Conservation (phyloP, 2,888 invertebrate genomes). For the Nyleta sp. region DNA sequence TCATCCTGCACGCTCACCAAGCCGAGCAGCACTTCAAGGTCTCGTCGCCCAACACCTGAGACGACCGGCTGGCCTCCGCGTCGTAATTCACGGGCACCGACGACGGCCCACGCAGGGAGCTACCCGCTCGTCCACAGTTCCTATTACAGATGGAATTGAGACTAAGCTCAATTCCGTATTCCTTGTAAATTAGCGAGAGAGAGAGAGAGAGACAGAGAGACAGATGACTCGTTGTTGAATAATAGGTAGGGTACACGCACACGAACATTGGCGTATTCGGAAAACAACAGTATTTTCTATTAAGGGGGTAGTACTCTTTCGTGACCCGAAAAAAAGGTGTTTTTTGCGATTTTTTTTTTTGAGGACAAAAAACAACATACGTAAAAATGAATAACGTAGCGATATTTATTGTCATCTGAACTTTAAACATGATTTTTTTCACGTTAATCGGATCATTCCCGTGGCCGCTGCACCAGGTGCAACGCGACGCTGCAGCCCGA, state of each 20-base stretch:
- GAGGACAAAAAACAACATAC: too few species aligned
- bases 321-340: too few species aligned
- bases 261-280: too few species aligned
- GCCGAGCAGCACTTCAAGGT: slow-evolving; percentile 81
- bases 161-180: slow-evolving; percentile 50
- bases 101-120: slow-evolving; percentile 25
- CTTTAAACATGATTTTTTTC: too few species aligned
- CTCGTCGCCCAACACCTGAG: slow-evolving; percentile 76
- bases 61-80: slow-evolving; percentile 25
- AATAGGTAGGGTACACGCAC: slow-evolving; percentile 15
- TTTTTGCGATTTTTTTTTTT: too few species aligned
- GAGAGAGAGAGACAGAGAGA: slow-evolving; percentile 14
- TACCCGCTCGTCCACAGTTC: slow-evolving; percentile 50
- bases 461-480: too few species aligned
- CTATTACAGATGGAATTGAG: slow-evolving; percentile 51
- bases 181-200: slow-evolving; percentile 47
- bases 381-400: too few species aligned
- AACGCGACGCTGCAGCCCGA: too few species aligned
- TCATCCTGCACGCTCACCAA: slow-evolving; percentile 82
- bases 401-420: too few species aligned
- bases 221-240: slow-evolving; percentile 31
- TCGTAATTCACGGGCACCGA: slow-evolving; percentile 14
- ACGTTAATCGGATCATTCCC: too few species aligned
- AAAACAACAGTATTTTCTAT: too few species aligned
- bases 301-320: too few species aligned